phyloP scores from a whole-genome alignment of 2,888 invertebrate genomes.

The Andrena dorsata region DNA sequence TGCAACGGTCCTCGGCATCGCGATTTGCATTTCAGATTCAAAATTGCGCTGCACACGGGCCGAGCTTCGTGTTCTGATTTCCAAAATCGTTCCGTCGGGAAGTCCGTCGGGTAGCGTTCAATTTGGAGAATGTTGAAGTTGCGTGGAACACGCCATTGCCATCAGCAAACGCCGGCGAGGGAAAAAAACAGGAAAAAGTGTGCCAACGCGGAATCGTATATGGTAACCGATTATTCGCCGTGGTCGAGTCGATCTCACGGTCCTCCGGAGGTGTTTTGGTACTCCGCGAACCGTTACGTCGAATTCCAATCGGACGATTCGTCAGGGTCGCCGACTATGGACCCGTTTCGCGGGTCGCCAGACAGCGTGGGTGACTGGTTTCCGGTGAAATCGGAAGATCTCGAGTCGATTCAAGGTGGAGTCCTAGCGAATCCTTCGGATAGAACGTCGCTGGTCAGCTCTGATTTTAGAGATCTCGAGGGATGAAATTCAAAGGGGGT shows the following conservation, averaged over 20 bases:
- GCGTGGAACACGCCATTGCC: background rate
- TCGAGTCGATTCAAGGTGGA: background rate
- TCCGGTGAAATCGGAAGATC: slow-evolving; percentile 31
- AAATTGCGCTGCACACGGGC: background rate
- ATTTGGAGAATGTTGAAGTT: slow-evolving; percentile 12
- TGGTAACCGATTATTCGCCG: slow-evolving; percentile 55
- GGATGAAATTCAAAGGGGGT: too few species aligned
- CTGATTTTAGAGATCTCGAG: too few species aligned
- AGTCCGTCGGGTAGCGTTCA: background rate
- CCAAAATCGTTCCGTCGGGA: background rate
- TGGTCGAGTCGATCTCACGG: slow-evolving; percentile 36
- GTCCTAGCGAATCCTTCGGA: background rate
- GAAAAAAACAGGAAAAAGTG: slow-evolving; percentile 40
- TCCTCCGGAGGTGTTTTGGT: slow-evolving; percentile 67
- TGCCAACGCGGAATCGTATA: slow-evolving; percentile 46
- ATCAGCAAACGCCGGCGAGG: slow-evolving; percentile 20
- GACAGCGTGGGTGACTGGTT: slow-evolving; percentile 49
- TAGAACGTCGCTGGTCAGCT: background rate
- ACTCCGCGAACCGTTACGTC: slow-evolving; percentile 72
- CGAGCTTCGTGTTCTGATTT: background rate
- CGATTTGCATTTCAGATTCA: slow-evolving; percentile 16
- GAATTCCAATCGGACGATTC: slow-evolving; percentile 71
- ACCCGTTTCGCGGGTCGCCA: background rate
- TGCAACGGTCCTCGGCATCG: background rate
- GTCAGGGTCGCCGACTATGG: slow-evolving; percentile 30